Evolutionary conservation across 1,140 invertebrate species (phyloP).

Genomic region (Ceratosolen solmsi): DNA sequence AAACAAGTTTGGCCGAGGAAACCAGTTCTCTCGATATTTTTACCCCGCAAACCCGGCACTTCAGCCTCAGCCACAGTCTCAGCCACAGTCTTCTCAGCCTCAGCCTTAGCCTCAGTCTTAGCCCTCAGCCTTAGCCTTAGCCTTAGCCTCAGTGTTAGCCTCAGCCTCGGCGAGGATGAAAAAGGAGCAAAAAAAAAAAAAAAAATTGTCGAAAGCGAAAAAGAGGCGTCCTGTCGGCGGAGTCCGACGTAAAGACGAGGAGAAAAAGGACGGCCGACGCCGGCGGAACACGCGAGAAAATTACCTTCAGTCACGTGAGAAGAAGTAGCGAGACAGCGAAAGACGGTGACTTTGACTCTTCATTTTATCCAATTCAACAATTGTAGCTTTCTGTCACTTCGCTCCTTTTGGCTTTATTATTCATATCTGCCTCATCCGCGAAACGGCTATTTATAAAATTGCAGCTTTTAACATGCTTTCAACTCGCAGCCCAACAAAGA

Average conservation of each 20-base stretch:
- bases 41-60: background rate
- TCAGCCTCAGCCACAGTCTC: background rate
- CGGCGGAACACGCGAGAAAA: slow-evolving; percentile 10
- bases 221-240: slow-evolving; percentile 15
- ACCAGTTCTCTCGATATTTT: slow-evolving; percentile 56
- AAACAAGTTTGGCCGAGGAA: slow-evolving; percentile 55
- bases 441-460: slow-evolving; percentile 37
- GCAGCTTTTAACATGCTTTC: slow-evolving; percentile 16
- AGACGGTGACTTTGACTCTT: background rate
- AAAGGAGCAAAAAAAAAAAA: slow-evolving; percentile 15
- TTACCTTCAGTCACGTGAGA: slow-evolving; percentile 37
- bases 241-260: slow-evolving; percentile 32
- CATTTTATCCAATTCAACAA: slow-evolving; percentile 25
- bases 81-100: no score
- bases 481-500: slow-evolving; percentile 17
- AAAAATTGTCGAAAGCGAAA: slow-evolving; percentile 15
- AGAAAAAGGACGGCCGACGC: background rate
- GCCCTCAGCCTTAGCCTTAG: background rate
- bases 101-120: background rate
- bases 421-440: background rate
- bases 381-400: slow-evolving; percentile 11
- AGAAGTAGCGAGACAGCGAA: background rate
- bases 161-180: background rate
- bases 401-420: background rate
- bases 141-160: no score